These are phyloP conservation scores for Anniella stebbinsi DNA, from an alignment of 2,797 vertebrate genomes.

Conservation along the genomic window DNA sequence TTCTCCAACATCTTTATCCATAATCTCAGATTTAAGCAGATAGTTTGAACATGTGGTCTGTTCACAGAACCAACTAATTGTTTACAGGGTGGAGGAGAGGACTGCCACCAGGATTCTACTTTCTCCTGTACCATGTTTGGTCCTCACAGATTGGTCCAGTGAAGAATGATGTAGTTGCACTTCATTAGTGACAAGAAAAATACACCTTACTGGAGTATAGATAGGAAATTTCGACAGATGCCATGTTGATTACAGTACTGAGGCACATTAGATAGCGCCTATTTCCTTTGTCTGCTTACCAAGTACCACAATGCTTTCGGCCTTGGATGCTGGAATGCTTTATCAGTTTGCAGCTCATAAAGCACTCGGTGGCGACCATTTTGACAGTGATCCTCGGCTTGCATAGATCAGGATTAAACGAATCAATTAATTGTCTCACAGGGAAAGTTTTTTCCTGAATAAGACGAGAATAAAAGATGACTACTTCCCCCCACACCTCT, in stretches of 20 bases:
- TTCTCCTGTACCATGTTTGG: background rate
- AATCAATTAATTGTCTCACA: background rate
- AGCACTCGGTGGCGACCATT: background rate
- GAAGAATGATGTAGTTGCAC: background rate
- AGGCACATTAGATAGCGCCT: background rate
- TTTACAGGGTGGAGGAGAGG: background rate
- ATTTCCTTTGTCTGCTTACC: background rate
- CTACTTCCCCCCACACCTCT: slow-evolving; percentile 13
- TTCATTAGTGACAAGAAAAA: background rate
- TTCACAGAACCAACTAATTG: background rate
- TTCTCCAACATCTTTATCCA: background rate
- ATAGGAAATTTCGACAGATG: background rate
- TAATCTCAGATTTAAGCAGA: background rate
- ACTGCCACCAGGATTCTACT: background rate
- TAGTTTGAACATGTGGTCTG: background rate
- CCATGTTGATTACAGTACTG: background rate
- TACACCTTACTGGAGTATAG: background rate
- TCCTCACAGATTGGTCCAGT: background rate
- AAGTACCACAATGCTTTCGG: background rate
- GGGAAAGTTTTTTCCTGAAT: background rate
- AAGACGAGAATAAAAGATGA: slow-evolving; percentile 11
- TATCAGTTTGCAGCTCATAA: background rate
- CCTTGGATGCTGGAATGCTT: background rate
- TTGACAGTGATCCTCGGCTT: background rate
- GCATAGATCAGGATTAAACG: background rate